These are phyloP conservation scores for Malurus elegans DNA, from an alignment of 2,113 vertebrate species.

Conservation along the genomic window DNA sequence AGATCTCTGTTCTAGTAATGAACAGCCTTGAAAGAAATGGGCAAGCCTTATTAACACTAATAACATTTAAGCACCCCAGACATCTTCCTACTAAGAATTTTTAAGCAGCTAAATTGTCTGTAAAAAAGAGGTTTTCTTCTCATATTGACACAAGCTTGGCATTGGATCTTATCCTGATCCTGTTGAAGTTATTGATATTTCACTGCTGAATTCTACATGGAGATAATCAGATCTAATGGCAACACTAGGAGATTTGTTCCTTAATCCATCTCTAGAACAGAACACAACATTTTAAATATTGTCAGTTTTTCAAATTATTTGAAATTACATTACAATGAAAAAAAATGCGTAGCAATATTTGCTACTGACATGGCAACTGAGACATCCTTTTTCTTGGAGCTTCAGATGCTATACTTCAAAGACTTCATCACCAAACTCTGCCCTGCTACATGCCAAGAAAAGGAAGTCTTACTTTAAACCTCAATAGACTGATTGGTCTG, in stretches of 20 bases:
- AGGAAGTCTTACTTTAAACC: slow-evolving; percentile 57
- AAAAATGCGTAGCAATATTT: not conserved
- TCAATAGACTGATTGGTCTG: slow-evolving; percentile 37
- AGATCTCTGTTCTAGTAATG: not conserved
- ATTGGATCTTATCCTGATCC: not conserved
- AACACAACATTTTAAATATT: not conserved
- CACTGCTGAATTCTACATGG: not conserved
- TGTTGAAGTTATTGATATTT: not conserved
- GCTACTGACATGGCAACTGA: not conserved
- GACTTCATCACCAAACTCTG: slow-evolving; percentile 7
- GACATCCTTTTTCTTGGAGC: slow-evolving; percentile 3
- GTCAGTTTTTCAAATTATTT: not conserved
- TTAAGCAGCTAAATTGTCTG: not conserved
- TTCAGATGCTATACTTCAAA: slow-evolving; percentile 53
- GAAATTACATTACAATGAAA: not conserved
- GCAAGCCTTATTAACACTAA: not conserved
- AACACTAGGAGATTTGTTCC: not conserved
- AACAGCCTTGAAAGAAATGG: not conserved
- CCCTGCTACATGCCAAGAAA: slow-evolving; percentile 47
- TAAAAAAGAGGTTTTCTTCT: not conserved
- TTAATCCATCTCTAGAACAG: not conserved
- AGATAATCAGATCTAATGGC: not conserved
- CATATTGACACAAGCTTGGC: not conserved
- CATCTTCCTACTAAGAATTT: not conserved
- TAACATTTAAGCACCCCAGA: not conserved